Evolutionary conservation across 53 echinoderm and acorn worm genomes (phyloP), one percentile per base, ranked within the genome.

Genomic region (Pentamera pediparva): DNA sequence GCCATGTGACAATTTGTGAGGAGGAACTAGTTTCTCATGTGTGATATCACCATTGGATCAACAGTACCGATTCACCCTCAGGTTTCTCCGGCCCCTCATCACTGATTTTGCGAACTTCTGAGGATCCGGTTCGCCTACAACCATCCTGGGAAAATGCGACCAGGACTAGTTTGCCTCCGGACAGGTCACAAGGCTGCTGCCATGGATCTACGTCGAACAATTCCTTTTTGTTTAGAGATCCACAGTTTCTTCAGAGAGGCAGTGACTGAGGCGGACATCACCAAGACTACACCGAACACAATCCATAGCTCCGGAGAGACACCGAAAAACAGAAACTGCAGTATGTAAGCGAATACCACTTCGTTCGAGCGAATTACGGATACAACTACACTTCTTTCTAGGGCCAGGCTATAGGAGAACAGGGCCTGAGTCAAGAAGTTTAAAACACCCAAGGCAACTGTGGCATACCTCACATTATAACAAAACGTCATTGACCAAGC

Each of bases 341-440:
- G 38, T 4, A 72, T 3, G 22, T 26, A 72, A 21, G 52, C 55
- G 22, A 72, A 53, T 21, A 72, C 25, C 2, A 72, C 73, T 38
- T 72, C 73, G 19, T 72, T 72, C 31, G 52, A 53, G 21, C 73
- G 31, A 6, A 72, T 21, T 20, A 49, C 54, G 32, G 73, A 28
- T 2, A 72, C 73, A 32, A 53, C 51, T 13, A 53, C 53, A 17
- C 30, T 37, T 19, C 37, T 54, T 35, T 72, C 73, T 21, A 53
- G n/a, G 1, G 55, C 34, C 4, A 53, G 37, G 20, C 52, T 20
- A 21, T 72, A 72, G 6, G 73, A 53, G 3, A 52, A 19, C 4
- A 54, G 18, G 26, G 20, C 34, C 32, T 72, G 73, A 32, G 20
- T 33, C 35, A 17, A 32, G 35, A 20, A 35, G 27, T 52, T 72